These are phyloP conservation scores for Perodicticus potto DNA, from an alignment of 2,797 vertebrate species.

Conservation along the genomic window DNA sequence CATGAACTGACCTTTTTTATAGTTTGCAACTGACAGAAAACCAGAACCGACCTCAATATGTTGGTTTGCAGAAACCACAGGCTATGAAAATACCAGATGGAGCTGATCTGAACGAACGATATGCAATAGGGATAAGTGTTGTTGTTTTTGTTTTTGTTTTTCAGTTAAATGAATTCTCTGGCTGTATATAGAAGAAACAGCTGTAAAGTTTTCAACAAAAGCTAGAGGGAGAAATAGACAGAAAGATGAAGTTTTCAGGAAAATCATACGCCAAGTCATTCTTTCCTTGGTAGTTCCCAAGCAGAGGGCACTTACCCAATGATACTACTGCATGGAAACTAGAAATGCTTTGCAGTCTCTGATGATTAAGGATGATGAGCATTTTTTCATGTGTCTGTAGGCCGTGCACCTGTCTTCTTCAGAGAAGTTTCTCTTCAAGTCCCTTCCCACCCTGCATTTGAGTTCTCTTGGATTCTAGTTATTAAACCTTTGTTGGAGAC, in stretches of 20 bases:
- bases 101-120: slow-evolving; percentile 43
- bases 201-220: slow-evolving; percentile 33
- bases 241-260: background rate
- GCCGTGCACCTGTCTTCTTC: no score
- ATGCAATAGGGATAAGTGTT: background rate
- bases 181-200: slow-evolving; percentile 16
- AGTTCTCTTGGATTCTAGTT: no score
- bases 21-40: slow-evolving; percentile 51
- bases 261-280: background rate
- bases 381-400: no score
- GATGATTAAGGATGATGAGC: no score
- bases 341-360: background rate
- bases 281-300: background rate
- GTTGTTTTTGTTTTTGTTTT: background rate
- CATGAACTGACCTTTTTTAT: slow-evolving; percentile 56
- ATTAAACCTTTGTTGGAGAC: no score
- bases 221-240: background rate
- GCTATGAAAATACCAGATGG: slow-evolving; percentile 71
- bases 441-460: no score
- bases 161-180: slow-evolving; percentile 43
- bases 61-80: slow-evolving; percentile 49
- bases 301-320: fast-evolving
- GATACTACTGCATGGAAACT: background rate
- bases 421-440: no score
- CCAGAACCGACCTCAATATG: slow-evolving; percentile 71